phyloP scores from a whole-genome alignment of 2,797 vertebrate species.

The Diglossa cyanea region DNA sequence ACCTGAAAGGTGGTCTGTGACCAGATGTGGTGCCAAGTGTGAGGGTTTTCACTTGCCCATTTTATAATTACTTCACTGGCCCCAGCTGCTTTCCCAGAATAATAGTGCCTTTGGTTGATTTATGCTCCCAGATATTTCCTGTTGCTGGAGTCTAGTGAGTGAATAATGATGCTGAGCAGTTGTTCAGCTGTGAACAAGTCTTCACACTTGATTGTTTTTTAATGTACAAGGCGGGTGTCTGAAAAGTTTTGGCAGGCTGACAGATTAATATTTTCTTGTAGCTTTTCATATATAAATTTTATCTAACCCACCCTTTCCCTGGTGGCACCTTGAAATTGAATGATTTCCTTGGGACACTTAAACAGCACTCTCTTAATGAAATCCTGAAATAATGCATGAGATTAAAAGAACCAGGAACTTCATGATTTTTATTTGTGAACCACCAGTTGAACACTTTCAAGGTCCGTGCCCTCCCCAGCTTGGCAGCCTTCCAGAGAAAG shows the following conservation, averaged over 20 bases:
- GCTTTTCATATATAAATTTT: neutral
- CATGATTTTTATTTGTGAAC: neutral
- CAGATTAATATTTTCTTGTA: neutral
- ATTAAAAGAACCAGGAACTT: neutral
- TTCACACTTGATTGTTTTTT: constrained; percentile 50
- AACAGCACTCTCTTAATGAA: neutral
- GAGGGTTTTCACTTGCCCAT: neutral
- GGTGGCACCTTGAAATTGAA: neutral
- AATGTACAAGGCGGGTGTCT: neutral
- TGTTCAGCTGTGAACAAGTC: constrained; percentile 43
- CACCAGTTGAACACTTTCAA: neutral
- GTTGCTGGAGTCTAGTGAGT: constrained; percentile 24
- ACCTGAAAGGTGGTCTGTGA: neutral
- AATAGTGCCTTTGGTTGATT: neutral
- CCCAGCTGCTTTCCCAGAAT: neutral
- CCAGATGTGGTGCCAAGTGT: neutral
- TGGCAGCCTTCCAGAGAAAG: neutral
- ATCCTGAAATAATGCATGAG: neutral
- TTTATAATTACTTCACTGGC: neutral
- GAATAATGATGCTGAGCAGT: constrained; percentile 36
- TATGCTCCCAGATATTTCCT: constrained; percentile 10
- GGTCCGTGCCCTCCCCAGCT: neutral
- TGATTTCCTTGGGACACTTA: neutral
- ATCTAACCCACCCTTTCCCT: neutral
- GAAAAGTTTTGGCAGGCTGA: constrained; percentile 39